phyloP scores from a whole-genome alignment of 2,113 vertebrate species.

The Chaetorhynchus papuensis region DNA sequence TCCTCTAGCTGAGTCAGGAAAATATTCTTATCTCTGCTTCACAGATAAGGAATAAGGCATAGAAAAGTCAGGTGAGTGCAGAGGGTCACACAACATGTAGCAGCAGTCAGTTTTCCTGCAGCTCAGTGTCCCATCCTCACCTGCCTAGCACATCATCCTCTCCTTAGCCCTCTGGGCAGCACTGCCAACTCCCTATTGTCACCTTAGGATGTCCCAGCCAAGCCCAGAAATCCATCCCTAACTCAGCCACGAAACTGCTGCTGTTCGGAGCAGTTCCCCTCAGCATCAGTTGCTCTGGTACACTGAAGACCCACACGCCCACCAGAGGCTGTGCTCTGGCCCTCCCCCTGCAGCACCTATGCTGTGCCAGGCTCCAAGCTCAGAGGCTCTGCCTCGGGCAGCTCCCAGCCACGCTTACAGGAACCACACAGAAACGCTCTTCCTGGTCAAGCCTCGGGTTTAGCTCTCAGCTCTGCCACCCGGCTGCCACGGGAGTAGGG shows the following conservation, averaged over 20 bases:
- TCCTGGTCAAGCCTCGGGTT: neutral
- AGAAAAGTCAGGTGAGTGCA: neutral
- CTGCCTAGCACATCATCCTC: neutral
- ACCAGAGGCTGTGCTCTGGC: neutral
- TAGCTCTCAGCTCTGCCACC: neutral
- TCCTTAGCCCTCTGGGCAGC: neutral
- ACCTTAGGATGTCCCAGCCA: neutral
- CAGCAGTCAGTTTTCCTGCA: neutral
- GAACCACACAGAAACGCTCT: neutral
- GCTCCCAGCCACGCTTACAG: neutral
- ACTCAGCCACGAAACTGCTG: neutral
- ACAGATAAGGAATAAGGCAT: neutral
- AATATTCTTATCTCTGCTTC: neutral
- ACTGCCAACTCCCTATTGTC: neutral
- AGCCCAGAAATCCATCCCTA: neutral
- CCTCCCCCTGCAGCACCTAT: neutral
- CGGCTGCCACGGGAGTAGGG: accelerated
- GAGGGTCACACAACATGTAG: neutral
- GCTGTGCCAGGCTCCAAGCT: neutral
- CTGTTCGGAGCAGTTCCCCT: neutral
- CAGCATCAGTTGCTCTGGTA: neutral
- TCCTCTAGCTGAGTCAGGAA: neutral
- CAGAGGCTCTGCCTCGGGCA: neutral
- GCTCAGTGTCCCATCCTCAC: neutral
- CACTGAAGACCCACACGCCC: accelerated